These are phyloP conservation scores for Rana temporaria DNA, from an alignment of 2,113 vertebrate genomes.

Conservation along the genomic window DNA sequence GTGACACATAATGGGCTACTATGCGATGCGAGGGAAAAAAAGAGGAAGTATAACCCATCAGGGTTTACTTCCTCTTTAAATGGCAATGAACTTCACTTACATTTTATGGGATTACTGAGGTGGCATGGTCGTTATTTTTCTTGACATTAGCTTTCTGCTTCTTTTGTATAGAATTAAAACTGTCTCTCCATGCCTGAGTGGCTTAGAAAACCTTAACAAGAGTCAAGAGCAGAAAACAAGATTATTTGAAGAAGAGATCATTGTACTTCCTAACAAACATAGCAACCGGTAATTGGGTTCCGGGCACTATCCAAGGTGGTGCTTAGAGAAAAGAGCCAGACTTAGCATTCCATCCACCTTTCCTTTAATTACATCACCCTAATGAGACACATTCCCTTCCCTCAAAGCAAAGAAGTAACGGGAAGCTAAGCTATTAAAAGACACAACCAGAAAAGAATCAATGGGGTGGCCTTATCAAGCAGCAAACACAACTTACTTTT, in stretches of 20 bases:
- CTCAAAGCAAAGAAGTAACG: constrained; percentile 65
- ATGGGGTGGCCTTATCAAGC: constrained; percentile 18
- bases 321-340: constrained; percentile 63
- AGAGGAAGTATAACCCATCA: too few relatives aligned
- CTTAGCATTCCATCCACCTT: constrained; percentile 68
- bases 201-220: constrained; percentile 62
- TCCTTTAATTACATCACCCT: constrained; percentile 70
- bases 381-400: constrained; percentile 66
- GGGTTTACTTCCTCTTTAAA: too few relatives aligned
- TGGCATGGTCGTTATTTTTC: constrained; percentile 13
- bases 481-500: background rate
- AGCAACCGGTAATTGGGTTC: constrained; percentile 72
- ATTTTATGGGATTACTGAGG: background rate
- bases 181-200: constrained; percentile 58
- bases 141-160: constrained; percentile 17
- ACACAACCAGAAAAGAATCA: constrained; percentile 29
- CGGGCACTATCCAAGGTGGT: constrained; percentile 69
- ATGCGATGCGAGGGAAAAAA: too few relatives aligned
- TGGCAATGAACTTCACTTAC: background rate
- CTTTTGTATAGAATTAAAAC: constrained; percentile 34
- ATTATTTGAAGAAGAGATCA: constrained; percentile 67
- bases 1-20: too few relatives aligned
- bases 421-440: constrained; percentile 59
- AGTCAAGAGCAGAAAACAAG: constrained; percentile 68
- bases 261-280: constrained; percentile 70